phyloP scores from a whole-genome alignment of 2,888 invertebrate genomes.

The Silvanus unidentatus region DNA sequence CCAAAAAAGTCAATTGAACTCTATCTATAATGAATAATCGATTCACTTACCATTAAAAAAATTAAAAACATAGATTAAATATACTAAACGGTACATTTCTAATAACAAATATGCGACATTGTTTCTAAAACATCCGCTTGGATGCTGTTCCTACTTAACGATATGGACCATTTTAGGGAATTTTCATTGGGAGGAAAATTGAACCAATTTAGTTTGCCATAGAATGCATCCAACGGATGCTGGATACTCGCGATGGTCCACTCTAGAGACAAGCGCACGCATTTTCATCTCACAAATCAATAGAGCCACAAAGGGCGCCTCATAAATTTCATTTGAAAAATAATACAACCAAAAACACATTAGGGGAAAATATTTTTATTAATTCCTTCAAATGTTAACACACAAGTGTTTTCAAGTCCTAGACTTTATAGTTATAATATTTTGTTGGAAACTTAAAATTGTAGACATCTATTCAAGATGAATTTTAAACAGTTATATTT shows the following conservation, averaged over 20 bases:
- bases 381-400: slow-evolving; percentile 12
- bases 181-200: slow-evolving; percentile 4
- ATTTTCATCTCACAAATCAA: slow-evolving; percentile 24
- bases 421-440: slow-evolving; percentile 11
- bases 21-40: background rate
- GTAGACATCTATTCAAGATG: slow-evolving; percentile 7
- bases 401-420: slow-evolving; percentile 8
- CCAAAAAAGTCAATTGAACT: too few relatives aligned
- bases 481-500: slow-evolving; percentile 10
- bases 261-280: slow-evolving; percentile 20
- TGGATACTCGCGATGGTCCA: background rate
- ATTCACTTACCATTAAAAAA: slow-evolving; percentile 16
- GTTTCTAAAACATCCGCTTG: slow-evolving; percentile 27
- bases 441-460: slow-evolving; percentile 16
- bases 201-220: slow-evolving; percentile 2
- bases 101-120: slow-evolving; percentile 15
- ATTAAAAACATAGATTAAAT: slow-evolving; percentile 12
- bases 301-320: slow-evolving; percentile 21
- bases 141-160: slow-evolving; percentile 24
- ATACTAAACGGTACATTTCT: slow-evolving; percentile 14
- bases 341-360: slow-evolving; percentile 5
- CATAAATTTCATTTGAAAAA: slow-evolving; percentile 6
- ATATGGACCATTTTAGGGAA: background rate
- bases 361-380: slow-evolving; percentile 16
- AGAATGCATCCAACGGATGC: background rate